Percentiles rank a stretch among this genome's conserved stretches.
These are phyloP conservation scores for Danio choprae DNA, from an alignment of 2,797 vertebrate species.

Conservation along the genomic window DNA sequence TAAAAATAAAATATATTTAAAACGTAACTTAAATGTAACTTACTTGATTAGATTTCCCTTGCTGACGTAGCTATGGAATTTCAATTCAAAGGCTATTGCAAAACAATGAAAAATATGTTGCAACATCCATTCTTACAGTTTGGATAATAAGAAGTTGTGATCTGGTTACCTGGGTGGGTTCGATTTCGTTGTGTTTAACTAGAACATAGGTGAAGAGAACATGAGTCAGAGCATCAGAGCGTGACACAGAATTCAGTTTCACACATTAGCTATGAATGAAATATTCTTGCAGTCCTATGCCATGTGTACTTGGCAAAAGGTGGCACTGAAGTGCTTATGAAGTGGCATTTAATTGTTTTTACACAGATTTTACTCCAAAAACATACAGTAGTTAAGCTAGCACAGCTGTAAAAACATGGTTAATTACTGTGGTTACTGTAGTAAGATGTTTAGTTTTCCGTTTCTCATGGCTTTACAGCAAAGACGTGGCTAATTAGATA, in stretches of 20 bases:
- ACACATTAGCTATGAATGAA: not conserved
- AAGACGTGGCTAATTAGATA: no score
- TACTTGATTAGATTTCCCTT: not conserved
- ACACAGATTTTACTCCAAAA: no score
- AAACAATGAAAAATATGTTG: not conserved
- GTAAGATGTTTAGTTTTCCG: no score
- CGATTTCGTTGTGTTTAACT: constrained; percentile 14
- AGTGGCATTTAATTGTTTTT: no score
- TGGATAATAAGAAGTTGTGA: not conserved
- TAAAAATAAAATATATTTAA: not conserved
- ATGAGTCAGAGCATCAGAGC: not conserved
- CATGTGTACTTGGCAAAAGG: not conserved
- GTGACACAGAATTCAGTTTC: not conserved
- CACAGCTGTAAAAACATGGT: no score
- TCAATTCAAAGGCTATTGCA: not conserved
- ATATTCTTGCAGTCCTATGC: not conserved
- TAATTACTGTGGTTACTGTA: no score
- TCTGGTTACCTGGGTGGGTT: constrained; percentile 26
- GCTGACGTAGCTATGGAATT: not conserved
- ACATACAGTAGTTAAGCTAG: no score
- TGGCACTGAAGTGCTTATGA: no score
- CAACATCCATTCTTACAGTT: constrained; percentile 4
- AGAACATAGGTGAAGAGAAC: not conserved
- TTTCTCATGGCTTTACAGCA: no score
- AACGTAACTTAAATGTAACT: no score